Evolutionary conservation across 1,140 invertebrate genomes (phyloP), one percentile per base, ranked within the genome.

Genomic region (Bombus superbus): DNA sequence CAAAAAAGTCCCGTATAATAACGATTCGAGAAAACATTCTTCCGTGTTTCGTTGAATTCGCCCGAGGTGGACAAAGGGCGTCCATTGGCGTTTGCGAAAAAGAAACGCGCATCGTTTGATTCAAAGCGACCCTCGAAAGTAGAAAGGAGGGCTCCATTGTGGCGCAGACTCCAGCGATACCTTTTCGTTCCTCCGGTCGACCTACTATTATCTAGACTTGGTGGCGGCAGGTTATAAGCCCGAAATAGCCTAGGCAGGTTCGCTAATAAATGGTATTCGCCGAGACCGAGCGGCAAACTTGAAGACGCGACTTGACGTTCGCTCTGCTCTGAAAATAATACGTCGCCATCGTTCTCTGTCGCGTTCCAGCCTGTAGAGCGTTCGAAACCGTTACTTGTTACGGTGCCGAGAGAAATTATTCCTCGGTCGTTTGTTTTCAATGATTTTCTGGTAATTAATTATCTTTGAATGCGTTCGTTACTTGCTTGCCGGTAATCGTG

Each of bases 251-350:
- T 76, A 83, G 73, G 25, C 71, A 75, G 72, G 42, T 40, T 13
- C 44, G 25, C 35, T 83, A 83, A 83, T 83, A 53, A 83, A 83
- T 76, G 72, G 81, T 75, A 53, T 83, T 75, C 81, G 32, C 8
- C 32, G 35, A 53, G 53, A 64, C 38, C 62, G 35, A n/a, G 11
- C n/a, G 25, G 64, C 44, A 53, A 40, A 72, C 28, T 72, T 40
- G 38, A 13, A 40, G 72, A 74, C 42, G 42, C 68, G 15, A 53
- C 28, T 81, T 42, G 32, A 32, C 9, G 32, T 76, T n/a, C 81
- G 42, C 72, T 53, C 44, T 15, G 72, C 81, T 64, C 72, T 75
- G 57, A 75, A 83, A 83, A 83, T 83, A 53, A 80, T 80, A 69
- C 66, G 78, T 40, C 42, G 32, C 44, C 40, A 15, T 62, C 9